These are phyloP conservation scores for Dinocampus coccinellae DNA, from an alignment of 2,888 invertebrate species.

Conservation along the genomic window DNA sequence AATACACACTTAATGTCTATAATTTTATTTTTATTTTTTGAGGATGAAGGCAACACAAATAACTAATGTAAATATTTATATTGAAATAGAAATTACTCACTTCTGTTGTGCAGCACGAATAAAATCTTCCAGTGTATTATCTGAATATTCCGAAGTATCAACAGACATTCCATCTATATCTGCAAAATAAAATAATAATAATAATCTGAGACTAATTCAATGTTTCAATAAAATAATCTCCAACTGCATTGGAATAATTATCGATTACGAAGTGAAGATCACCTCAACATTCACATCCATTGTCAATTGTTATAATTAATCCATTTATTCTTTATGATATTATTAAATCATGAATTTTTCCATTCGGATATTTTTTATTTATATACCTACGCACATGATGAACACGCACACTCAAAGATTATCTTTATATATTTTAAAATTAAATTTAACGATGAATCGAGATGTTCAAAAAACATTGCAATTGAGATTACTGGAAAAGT, in stretches of 20 bases:
- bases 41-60: not conserved
- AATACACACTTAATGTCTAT: not conserved
- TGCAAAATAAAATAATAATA: too few species aligned
- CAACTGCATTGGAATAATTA: not conserved
- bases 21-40: not conserved
- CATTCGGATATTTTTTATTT: not conserved
- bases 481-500: not conserved
- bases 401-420: not conserved
- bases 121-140: constrained; percentile 77
- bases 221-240: not conserved
- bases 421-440: too few species aligned
- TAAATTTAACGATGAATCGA: too few species aligned
- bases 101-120: constrained; percentile 77
- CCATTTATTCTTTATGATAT: not conserved
- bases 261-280: too few species aligned
- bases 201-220: too few species aligned
- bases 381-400: not conserved
- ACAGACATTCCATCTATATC: constrained; percentile 55
- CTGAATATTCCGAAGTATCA: constrained; percentile 74
- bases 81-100: constrained; percentile 71
- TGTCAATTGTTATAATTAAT: not conserved
- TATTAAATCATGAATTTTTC: not conserved
- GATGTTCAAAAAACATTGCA: too few species aligned
- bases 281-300: not conserved
- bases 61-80: not conserved